Evolutionary conservation across 1,140 invertebrate genomes (phyloP).

Genomic region (Panulirus ornatus): DNA sequence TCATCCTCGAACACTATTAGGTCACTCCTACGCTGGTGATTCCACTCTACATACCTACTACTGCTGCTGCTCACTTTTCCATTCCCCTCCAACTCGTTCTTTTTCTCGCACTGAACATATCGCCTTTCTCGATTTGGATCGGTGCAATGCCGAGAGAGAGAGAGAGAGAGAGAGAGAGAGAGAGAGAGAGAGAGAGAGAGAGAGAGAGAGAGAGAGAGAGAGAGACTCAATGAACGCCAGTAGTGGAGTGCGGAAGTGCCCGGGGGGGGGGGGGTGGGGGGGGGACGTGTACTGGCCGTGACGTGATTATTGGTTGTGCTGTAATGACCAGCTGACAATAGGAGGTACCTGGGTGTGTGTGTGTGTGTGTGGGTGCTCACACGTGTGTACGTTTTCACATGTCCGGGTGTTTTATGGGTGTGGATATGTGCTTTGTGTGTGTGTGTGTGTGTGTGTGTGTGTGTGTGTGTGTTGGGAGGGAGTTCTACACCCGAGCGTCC

Average conservation of each 20-base stretch:
- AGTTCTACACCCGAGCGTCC: no score
- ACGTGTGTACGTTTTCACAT: no score
- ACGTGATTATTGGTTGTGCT: conserved; percentile 16
- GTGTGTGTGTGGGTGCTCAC: neutral
- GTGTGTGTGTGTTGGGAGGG: conserved; percentile 2
- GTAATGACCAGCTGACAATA: conserved; percentile 29
- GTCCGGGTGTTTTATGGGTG: conserved; percentile 4
- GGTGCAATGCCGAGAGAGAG: no score
- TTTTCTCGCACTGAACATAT: no score
- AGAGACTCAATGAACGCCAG: neutral
- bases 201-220: conserved; percentile 29
- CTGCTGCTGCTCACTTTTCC: no score
- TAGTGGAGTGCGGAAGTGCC: neutral
- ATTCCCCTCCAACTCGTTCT: no score
- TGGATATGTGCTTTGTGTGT: neutral
- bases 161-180: conserved; percentile 19
- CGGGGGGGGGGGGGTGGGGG: neutral
- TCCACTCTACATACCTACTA: no score
- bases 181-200: conserved; percentile 16
- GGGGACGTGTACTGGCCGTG: neutral
- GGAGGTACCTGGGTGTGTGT: conserved; percentile 30
- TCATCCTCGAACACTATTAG: no score
- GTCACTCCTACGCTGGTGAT: no score
- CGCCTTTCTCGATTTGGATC: no score
- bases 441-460: neutral